A percentile compares a stretch with the other conserved stretches of the same genome.
Conservation (phyloP, 2,888 invertebrate genomes). For the Lymantria dispar region DNA sequence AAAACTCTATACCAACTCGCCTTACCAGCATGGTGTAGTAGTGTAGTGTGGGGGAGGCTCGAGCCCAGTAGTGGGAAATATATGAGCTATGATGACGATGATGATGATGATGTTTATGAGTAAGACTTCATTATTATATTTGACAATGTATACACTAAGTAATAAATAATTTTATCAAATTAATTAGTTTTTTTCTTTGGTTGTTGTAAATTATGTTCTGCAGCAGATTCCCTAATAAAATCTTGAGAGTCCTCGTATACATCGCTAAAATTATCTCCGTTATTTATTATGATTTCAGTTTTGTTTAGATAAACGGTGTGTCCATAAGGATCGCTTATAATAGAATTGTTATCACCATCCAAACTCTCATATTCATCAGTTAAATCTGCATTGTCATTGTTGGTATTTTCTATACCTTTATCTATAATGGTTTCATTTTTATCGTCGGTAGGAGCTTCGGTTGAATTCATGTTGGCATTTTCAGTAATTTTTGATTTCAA, state of each 20-base stretch:
- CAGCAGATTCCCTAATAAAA: not conserved
- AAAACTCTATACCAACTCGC: too few relatives aligned
- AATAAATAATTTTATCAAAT: too few relatives aligned
- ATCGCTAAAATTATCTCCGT: slow-evolving; percentile 2
- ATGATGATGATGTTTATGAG: too few relatives aligned
- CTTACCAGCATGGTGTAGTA: too few relatives aligned
- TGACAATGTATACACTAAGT: too few relatives aligned
- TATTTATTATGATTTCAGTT: slow-evolving; percentile 6
- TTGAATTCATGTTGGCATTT: not conserved
- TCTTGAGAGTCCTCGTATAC: slow-evolving; percentile 12
- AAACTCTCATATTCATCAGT: slow-evolving; percentile 9
- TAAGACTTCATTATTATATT: too few relatives aligned
- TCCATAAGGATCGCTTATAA: not conserved
- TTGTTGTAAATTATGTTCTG: too few relatives aligned
- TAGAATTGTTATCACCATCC: slow-evolving; percentile 2
- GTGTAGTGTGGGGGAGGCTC: too few relatives aligned
- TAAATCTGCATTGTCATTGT: slow-evolving; percentile 1
- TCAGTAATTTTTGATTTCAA: not conserved
- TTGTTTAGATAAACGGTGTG: slow-evolving; percentile 1
- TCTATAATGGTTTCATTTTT: not conserved
- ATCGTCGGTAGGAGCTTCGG: too few relatives aligned
- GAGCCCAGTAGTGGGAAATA: too few relatives aligned
- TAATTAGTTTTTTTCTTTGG: too few relatives aligned
- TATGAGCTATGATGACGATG: too few relatives aligned
- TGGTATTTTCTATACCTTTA: not conserved